These are phyloP conservation scores for Macropus fuliginosus DNA, from an alignment of 2,797 vertebrate species.

Conservation along the genomic window DNA sequence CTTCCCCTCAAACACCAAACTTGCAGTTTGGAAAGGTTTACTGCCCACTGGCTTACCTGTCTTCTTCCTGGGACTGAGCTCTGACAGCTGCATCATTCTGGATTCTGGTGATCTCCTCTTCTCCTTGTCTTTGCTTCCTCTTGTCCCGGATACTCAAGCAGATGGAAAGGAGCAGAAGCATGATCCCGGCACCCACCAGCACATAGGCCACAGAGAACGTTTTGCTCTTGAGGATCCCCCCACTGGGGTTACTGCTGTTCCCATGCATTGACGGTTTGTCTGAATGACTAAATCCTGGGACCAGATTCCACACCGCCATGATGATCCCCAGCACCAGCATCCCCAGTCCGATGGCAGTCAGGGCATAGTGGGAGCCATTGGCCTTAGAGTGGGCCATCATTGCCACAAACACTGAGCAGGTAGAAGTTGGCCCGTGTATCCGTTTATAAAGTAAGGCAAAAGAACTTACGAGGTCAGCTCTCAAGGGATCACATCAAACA, in stretches of 20 bases:
- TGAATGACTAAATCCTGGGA: slow-evolving; percentile 83
- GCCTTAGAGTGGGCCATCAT: slow-evolving; percentile 87
- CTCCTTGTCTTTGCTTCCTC: slow-evolving; percentile 78
- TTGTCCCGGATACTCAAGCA: slow-evolving; percentile 91
- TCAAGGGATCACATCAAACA: background rate
- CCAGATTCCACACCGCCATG: slow-evolving; percentile 97
- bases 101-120: slow-evolving; percentile 72
- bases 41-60: slow-evolving; percentile 81
- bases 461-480: background rate
- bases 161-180: slow-evolving; percentile 92
- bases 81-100: slow-evolving; percentile 14
- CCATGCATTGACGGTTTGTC: slow-evolving; percentile 20
- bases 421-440: background rate
- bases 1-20: background rate
- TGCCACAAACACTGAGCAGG: background rate
- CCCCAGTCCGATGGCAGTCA: slow-evolving; percentile 94
- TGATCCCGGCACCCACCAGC: slow-evolving; percentile 89
- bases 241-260: slow-evolving; percentile 84
- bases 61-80: slow-evolving; percentile 78
- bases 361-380: slow-evolving; percentile 93
- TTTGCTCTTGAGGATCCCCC: slow-evolving; percentile 84
- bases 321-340: slow-evolving; percentile 94
- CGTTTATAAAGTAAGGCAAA: background rate
- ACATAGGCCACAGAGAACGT: slow-evolving; percentile 94
- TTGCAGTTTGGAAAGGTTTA: background rate